Evolutionary conservation across 2,113 vertebrate species (phyloP), one percentile per base, ranked within the genome.

Genomic region (Parus major): DNA sequence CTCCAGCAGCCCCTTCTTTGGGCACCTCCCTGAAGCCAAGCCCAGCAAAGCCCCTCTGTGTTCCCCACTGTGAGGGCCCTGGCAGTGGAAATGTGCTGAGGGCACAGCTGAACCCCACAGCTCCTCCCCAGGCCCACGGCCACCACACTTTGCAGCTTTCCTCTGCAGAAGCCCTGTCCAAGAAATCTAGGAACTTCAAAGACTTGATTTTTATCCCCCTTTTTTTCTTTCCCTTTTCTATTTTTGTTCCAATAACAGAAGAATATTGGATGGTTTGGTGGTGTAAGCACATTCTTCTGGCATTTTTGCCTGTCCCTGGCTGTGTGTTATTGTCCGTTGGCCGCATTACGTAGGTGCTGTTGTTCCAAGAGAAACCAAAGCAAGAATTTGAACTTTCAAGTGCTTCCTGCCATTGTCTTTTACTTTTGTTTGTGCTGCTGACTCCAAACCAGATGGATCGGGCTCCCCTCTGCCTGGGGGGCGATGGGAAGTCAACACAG

Each of bases 351-450:
- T 93, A 79, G 90, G 59, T 91, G 66, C 80, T 57, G 75, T 81
- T 95, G 84, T 94, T 96, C 86, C 93, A 90, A 85, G 88, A 88
- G 90, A 96, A 95, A 92, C 92, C 94, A 88, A 88, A 94, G 92
- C 70, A 97, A 94, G 93, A 97, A 98, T 97, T 89, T 95, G 95
- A 96, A 91, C 93, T 97, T 96, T 96, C 93, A 96, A 97, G 96
- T 96, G 97, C 95, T 98, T 98, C 97, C 97, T 97, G 77, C 91
- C 85, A 97, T 97, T 97, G 97, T 97, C 81, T 95, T 94, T 90
- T 77, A 82, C 95, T 96, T 97, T 96, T 97, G 96, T 97, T 96
- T 96, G 92, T 46, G 77, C 86, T 93, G 60, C 83, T 91, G 97
- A 94, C 97, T 97, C 95, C 95, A 92, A 94, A 97, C 82, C 97